Percentiles rank a stretch among this genome's conserved stretches.
phyloP scores from a whole-genome alignment of 2,113 vertebrate species.

The Hydropotes inermis region DNA sequence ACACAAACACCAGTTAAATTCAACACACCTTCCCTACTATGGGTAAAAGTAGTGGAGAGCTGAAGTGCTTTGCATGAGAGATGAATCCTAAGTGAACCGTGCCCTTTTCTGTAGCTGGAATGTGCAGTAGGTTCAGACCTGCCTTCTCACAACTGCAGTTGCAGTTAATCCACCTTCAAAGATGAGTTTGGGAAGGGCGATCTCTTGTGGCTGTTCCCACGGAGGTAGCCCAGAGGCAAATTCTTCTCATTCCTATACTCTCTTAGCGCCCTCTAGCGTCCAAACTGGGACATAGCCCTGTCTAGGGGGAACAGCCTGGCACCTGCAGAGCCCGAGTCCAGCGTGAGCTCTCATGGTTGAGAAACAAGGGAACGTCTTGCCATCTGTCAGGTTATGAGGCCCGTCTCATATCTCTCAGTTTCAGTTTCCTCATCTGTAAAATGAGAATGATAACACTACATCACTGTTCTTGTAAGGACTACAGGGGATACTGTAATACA shows the following conservation, averaged over 20 bases:
- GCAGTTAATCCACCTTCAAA: not conserved
- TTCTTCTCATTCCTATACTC: not conserved
- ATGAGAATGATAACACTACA: not conserved
- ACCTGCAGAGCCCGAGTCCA: not conserved
- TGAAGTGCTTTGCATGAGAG: not conserved
- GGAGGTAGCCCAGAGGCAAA: not conserved
- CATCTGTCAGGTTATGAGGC: not conserved
- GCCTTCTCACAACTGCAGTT: not conserved
- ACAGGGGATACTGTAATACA: not conserved
- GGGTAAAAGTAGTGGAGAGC: not conserved
- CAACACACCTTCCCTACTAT: not conserved
- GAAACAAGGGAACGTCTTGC: not conserved
- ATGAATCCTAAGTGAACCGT: not conserved
- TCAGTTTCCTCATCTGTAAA: not conserved
- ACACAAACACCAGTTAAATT: not conserved
- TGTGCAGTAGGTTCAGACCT: not conserved
- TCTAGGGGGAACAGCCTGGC: not conserved
- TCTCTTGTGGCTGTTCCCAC: not conserved
- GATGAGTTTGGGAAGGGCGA: not conserved
- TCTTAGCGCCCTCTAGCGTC: constrained; percentile 47
- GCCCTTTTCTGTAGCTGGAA: not conserved
- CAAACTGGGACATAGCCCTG: not conserved
- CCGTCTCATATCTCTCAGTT: not conserved
- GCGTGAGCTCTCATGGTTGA: rapidly evolving
- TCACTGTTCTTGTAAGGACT: not conserved